Evolutionary conservation across 1,140 invertebrate species (phyloP).

Genomic region (Orchestia grillus): DNA sequence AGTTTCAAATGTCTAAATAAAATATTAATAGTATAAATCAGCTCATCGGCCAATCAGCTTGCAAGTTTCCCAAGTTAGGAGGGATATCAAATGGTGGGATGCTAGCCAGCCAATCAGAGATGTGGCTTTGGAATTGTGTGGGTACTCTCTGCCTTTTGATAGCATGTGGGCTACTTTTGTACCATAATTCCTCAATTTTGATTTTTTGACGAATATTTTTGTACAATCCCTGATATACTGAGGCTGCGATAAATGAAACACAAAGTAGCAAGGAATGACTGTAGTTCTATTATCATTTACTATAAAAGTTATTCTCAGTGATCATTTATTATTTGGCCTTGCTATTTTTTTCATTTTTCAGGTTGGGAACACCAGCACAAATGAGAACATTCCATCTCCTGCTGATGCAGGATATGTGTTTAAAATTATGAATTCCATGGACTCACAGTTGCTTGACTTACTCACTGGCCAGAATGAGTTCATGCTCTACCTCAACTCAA

Average conservation of each 20-base stretch:
- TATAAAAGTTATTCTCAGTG: background rate
- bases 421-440: conserved; percentile 34
- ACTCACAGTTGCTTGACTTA: background rate
- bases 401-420: conserved; percentile 4
- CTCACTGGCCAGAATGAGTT: conserved; percentile 5
- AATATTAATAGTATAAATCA: too few relatives aligned
- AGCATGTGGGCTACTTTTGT: too few relatives aligned
- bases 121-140: background rate
- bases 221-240: too few relatives aligned
- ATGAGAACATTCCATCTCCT: background rate
- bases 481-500: conserved; percentile 27
- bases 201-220: background rate
- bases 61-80: background rate
- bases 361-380: background rate
- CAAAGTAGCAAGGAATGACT: too few relatives aligned
- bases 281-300: too few relatives aligned
- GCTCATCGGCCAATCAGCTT: too few relatives aligned
- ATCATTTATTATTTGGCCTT: background rate
- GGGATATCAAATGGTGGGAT: too few relatives aligned
- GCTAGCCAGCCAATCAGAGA: too few relatives aligned
- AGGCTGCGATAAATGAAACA: too few relatives aligned
- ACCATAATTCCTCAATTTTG: background rate
- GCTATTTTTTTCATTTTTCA: background rate
- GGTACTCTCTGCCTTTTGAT: background rate
- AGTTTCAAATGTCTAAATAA: too few relatives aligned